Percentiles rank a stretch among this genome's conserved stretches.
Conservation (phyloP, 2,113 vertebrate species). For the Nothocercus julius region DNA sequence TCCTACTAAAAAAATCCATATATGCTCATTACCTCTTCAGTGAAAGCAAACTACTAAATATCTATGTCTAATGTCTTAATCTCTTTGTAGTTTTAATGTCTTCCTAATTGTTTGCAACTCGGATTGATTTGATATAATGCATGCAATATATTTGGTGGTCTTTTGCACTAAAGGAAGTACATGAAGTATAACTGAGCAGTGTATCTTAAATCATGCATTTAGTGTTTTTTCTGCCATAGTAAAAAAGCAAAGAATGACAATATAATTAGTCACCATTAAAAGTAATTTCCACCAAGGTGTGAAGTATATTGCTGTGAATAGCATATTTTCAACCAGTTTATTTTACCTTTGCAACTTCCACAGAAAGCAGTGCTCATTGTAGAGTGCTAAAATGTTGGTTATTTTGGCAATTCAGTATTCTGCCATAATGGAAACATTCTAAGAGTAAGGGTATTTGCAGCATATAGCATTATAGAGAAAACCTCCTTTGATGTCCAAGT, state of each 20-base stretch:
- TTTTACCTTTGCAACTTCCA: background rate
- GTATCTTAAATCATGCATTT: background rate
- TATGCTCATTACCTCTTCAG: background rate
- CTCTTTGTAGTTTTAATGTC: background rate
- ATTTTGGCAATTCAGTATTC: background rate
- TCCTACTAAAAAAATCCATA: background rate
- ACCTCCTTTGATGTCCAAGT: background rate
- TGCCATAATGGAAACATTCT: background rate
- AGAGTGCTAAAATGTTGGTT: background rate
- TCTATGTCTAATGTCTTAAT: background rate
- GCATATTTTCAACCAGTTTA: background rate
- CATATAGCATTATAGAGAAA: background rate
- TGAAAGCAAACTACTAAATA: background rate
- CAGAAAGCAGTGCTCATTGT: background rate
- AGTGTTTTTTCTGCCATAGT: background rate
- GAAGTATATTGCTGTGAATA: background rate
- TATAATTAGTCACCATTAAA: background rate
- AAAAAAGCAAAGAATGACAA: background rate
- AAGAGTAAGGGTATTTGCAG: background rate
- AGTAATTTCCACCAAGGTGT: background rate
- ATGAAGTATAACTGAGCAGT: background rate
- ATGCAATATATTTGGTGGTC: background rate
- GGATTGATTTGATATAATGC: background rate
- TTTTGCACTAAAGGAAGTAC: background rate
- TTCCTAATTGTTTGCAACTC: background rate